Evolutionary conservation across 2,797 vertebrate genomes (phyloP).

Genomic region (Sardinella longiceps): DNA sequence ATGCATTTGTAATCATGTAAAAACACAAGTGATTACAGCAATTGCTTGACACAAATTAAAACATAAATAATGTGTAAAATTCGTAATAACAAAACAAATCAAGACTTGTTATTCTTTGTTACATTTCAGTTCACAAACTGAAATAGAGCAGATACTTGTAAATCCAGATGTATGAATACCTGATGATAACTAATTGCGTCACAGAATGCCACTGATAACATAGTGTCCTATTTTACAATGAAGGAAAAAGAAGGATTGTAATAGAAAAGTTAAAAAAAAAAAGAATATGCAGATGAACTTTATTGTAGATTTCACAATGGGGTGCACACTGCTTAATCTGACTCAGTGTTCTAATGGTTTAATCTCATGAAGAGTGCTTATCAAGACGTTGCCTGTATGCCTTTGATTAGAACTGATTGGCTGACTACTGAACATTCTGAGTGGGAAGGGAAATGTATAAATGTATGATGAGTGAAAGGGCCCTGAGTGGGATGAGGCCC

Average conservation of each 20-base stretch:
- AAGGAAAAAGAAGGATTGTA: not conserved
- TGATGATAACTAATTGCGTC: not conserved
- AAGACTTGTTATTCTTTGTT: not conserved
- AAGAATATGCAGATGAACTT: not conserved
- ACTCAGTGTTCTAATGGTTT: not conserved
- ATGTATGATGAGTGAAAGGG: constrained; percentile 41
- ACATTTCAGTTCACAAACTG: not conserved
- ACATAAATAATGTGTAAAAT: not conserved
- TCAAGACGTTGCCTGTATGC: not conserved
- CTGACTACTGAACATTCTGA: constrained; percentile 54
- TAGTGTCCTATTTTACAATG: not conserved
- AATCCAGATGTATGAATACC: not conserved
- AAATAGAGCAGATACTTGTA: not conserved
- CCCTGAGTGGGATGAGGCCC: too few relatives aligned
- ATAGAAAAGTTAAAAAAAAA: not conserved
- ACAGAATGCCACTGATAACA: not conserved
- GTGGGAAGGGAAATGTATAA: constrained; percentile 56
- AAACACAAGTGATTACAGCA: not conserved
- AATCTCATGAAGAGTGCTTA: not conserved
- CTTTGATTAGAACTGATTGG: constrained; percentile 6
- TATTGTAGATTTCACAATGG: not conserved
- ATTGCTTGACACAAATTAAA: not conserved
- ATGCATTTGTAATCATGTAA: not conserved
- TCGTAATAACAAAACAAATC: not conserved
- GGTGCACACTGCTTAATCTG: not conserved